A percentile compares a stretch with the other conserved stretches of the same genome.
Evolutionary conservation across 1,140 invertebrate genomes (phyloP).

Genomic region (Gryon sp.): DNA sequence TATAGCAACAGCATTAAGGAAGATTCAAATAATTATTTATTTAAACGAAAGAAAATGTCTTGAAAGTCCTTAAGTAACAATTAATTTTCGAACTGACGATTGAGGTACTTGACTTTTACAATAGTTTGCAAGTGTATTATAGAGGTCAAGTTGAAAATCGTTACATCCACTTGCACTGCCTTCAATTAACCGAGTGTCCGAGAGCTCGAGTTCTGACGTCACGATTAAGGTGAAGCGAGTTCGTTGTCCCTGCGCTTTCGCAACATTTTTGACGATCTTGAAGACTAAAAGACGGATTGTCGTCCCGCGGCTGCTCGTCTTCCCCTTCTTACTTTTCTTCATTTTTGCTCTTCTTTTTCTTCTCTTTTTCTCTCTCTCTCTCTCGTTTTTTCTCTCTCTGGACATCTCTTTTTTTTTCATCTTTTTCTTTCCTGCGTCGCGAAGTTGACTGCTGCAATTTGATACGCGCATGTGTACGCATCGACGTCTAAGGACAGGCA

Average conservation of each 20-base stretch:
- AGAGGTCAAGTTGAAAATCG: slow-evolving; percentile 70
- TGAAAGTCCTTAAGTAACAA: neutral
- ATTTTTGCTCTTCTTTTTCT: slow-evolving; percentile 5
- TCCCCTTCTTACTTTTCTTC: too few species aligned
- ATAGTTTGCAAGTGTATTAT: slow-evolving; percentile 59
- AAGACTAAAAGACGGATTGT: slow-evolving; percentile 43
- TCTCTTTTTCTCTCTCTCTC: slow-evolving; percentile 2
- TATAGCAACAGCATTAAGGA: too few species aligned
- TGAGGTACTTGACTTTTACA: slow-evolving; percentile 50
- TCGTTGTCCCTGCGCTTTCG: slow-evolving; percentile 64
- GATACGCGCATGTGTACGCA: slow-evolving; percentile 61
- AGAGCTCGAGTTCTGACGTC: slow-evolving; percentile 64
- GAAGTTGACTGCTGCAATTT: slow-evolving; percentile 57
- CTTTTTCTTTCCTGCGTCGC: slow-evolving; percentile 30
- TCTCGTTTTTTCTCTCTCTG: slow-evolving; percentile 10
- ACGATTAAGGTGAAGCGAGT: slow-evolving; percentile 67
- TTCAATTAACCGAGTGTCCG: slow-evolving; percentile 69
- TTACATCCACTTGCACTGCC: slow-evolving; percentile 67
- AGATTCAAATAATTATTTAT: too few species aligned
- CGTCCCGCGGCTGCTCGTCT: slow-evolving; percentile 9
- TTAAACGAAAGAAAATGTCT: too few species aligned
- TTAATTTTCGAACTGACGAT: slow-evolving; percentile 11
- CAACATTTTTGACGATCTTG: slow-evolving; percentile 61
- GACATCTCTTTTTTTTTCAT: slow-evolving; percentile 44
- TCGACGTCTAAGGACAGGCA: slow-evolving; percentile 61